These are phyloP conservation scores for Syngnathoides biaculeatus DNA, from an alignment of 2,113 vertebrate species.

Conservation along the genomic window DNA sequence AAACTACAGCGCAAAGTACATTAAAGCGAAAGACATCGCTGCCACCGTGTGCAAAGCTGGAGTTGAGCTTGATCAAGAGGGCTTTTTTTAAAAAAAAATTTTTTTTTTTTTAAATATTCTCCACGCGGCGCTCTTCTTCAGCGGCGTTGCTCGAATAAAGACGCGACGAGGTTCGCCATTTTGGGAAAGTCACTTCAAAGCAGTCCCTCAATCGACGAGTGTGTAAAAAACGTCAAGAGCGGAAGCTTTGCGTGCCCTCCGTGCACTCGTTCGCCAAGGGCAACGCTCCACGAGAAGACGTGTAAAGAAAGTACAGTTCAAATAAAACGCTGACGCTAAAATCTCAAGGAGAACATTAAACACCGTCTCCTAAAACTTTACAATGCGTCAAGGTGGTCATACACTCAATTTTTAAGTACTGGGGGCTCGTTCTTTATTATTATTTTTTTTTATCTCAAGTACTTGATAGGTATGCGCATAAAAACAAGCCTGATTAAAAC, in stretches of 20 bases:
- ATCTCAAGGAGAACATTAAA: neutral
- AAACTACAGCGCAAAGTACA: conserved; percentile 45
- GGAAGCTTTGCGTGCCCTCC: neutral
- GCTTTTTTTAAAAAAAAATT: no score
- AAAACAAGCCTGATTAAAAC: conserved; percentile 2
- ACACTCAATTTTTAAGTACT: conserved; percentile 4
- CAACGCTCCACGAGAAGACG: conserved; percentile 4
- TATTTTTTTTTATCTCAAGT: neutral
- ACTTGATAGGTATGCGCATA: conserved; percentile 6
- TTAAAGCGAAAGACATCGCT: conserved; percentile 20
- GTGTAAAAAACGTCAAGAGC: conserved; percentile 1
- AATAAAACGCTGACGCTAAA: neutral
- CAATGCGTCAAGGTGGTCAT: conserved; percentile 7
- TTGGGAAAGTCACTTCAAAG: neutral
- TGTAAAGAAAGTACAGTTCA: neutral
- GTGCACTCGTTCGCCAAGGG: neutral
- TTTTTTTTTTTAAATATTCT: no score
- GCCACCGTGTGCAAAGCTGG: conserved; percentile 24
- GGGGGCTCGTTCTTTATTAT: neutral
- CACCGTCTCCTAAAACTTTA: neutral
- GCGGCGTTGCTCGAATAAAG: neutral
- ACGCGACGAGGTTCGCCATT: neutral
- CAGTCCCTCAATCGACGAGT: neutral
- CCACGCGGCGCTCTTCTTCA: neutral
- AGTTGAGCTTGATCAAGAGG: conserved; percentile 30